Conservation (phyloP, 2,888 invertebrate species). For the Cephus sareptanus region DNA sequence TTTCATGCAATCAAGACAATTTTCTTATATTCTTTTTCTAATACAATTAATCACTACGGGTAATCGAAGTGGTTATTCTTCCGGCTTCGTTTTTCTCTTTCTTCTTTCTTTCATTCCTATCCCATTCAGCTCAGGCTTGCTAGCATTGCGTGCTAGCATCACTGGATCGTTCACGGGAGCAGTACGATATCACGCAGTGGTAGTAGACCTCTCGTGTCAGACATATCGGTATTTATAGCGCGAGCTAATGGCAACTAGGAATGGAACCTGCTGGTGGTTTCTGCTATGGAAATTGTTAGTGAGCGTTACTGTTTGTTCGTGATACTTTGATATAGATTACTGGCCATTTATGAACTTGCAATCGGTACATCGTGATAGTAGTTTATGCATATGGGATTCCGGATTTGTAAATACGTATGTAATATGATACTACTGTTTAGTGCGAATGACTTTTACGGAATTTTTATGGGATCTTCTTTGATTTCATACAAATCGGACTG, state of each 20-base stretch:
- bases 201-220: constrained; percentile 13
- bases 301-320: constrained; percentile 25
- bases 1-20: background rate
- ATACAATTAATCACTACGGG: background rate
- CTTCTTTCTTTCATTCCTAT: background rate
- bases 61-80: background rate
- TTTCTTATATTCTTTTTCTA: background rate
- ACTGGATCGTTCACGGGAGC: background rate
- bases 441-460: background rate
- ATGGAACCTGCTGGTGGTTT: constrained; percentile 29
- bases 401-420: background rate
- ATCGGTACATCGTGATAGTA: background rate
- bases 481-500: background rate
- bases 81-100: background rate
- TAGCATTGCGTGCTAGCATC: background rate
- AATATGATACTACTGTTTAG: background rate
- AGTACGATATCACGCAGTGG: background rate
- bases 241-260: constrained; percentile 28
- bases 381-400: background rate
- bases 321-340: background rate
- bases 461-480: background rate
- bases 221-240: constrained; percentile 34
- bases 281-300: constrained; percentile 27
- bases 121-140: background rate
- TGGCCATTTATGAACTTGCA: background rate